Evolutionary conservation across 1,140 invertebrate genomes (phyloP).

Genomic region (Anagrus nilaparvatae): DNA sequence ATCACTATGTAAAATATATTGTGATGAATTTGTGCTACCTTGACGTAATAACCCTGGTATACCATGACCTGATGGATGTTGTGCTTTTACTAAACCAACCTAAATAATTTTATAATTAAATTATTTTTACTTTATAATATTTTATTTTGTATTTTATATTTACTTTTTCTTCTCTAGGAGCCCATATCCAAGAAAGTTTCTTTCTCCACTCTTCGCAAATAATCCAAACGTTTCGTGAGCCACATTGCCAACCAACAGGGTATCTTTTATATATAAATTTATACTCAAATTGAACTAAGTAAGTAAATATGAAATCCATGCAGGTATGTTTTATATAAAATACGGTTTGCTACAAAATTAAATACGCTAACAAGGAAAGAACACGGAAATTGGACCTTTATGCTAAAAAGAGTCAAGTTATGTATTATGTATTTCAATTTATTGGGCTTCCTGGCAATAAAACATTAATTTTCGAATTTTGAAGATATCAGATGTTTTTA

Average conservation of each 20-base stretch:
- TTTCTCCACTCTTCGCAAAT: constrained; percentile 39
- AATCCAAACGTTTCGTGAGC: constrained; percentile 32
- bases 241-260: constrained; percentile 32
- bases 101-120: constrained; percentile 14
- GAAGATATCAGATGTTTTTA: no score
- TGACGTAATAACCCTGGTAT: constrained; percentile 35
- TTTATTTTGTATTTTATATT: not conserved
- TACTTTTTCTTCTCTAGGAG: constrained; percentile 39
- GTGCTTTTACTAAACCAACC: constrained; percentile 40
- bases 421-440: no score
- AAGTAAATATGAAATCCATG: no score
- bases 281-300: no score
- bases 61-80: constrained; percentile 36
- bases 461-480: no score
- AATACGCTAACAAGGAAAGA: no score
- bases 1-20: constrained; percentile 37
- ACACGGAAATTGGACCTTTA: no score
- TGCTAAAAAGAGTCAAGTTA: no score
- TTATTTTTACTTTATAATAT: not conserved
- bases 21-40: constrained; percentile 27
- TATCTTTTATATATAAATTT: no score
- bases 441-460: no score
- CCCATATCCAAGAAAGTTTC: constrained; percentile 38
- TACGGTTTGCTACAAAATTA: no score
- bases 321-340: no score